These are phyloP conservation scores for Drosophila mayri DNA, from an alignment of 1,140 invertebrate species.

Conservation along the genomic window DNA sequence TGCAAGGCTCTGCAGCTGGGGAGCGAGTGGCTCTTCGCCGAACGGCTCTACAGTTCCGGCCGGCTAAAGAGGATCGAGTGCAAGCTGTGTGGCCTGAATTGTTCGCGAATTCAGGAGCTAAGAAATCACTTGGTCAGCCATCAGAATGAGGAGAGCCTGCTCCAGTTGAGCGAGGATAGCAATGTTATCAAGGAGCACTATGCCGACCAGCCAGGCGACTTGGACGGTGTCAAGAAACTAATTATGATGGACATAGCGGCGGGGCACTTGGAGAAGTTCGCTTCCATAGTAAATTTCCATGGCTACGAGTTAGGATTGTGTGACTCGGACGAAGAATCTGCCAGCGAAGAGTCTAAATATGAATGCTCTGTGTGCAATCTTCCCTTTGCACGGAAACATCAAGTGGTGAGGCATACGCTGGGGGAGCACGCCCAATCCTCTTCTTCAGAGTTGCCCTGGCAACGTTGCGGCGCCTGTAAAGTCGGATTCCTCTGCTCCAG, in stretches of 20 bases:
- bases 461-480: slow-evolving; percentile 67
- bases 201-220: slow-evolving; percentile 7
- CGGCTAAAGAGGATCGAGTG: slow-evolving; percentile 55
- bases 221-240: slow-evolving; percentile 37
- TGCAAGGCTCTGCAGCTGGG: slow-evolving; percentile 17
- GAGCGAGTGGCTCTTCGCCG: slow-evolving; percentile 60
- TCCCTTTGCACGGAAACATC: slow-evolving; percentile 56
- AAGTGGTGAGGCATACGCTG: slow-evolving; percentile 61
- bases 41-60: slow-evolving; percentile 61
- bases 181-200: slow-evolving; percentile 62
- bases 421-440: slow-evolving; percentile 48
- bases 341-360: slow-evolving; percentile 31
- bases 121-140: slow-evolving; percentile 52
- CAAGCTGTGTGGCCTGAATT: slow-evolving; percentile 60
- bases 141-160: slow-evolving; percentile 34
- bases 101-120: slow-evolving; percentile 46
- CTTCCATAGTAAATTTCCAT: slow-evolving; percentile 58
- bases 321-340: slow-evolving; percentile 69
- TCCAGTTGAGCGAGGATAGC: slow-evolving; percentile 34
- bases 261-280: slow-evolving; percentile 51
- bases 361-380: slow-evolving; percentile 51
- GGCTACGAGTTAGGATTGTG: slow-evolving; percentile 72
- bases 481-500: slow-evolving; percentile 62
- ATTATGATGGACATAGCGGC: slow-evolving; percentile 53
- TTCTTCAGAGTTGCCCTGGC: slow-evolving; percentile 11